A percentile compares a stretch with the other conserved stretches of the same genome.
phyloP scores from a whole-genome alignment of 1,140 invertebrate genomes.

The Carposina sasakii region DNA sequence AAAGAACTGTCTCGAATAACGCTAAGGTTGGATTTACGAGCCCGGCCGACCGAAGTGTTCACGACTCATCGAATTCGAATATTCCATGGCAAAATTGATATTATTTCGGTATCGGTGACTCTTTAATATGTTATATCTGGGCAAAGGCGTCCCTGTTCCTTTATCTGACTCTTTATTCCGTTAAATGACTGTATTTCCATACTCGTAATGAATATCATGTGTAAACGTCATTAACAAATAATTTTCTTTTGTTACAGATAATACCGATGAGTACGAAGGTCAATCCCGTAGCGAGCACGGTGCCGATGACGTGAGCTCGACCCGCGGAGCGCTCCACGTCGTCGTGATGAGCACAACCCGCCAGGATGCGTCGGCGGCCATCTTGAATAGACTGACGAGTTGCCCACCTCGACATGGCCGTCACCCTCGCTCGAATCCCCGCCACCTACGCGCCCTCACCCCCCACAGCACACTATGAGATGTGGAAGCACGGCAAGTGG shows the following conservation, averaged over 20 bases:
- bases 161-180: too few species aligned
- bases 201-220: too few species aligned
- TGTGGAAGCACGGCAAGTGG: constrained; percentile 73
- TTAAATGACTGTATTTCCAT: too few species aligned
- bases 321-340: constrained; percentile 51
- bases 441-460: constrained; percentile 45
- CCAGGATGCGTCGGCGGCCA: constrained; percentile 67
- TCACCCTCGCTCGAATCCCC: constrained; percentile 38
- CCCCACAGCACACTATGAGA: constrained; percentile 58
- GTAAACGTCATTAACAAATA: background rate
- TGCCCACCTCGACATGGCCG: constrained; percentile 66
- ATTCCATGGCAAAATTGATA: constrained; percentile 38
- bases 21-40: constrained; percentile 47
- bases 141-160: too few species aligned
- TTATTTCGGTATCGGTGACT: too few species aligned
- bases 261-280: constrained; percentile 38
- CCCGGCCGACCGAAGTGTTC: constrained; percentile 34
- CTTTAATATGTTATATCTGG: too few species aligned
- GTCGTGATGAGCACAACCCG: constrained; percentile 67
- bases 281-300: constrained; percentile 17
- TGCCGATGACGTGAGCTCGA: constrained; percentile 57
- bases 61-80: constrained; percentile 39
- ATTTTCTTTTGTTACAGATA: constrained; percentile 43
- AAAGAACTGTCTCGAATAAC: constrained; percentile 60
- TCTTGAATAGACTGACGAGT: constrained; percentile 61